These are phyloP conservation scores for Oithona nana DNA, from an alignment of 2,888 invertebrate species.

Conservation along the genomic window DNA sequence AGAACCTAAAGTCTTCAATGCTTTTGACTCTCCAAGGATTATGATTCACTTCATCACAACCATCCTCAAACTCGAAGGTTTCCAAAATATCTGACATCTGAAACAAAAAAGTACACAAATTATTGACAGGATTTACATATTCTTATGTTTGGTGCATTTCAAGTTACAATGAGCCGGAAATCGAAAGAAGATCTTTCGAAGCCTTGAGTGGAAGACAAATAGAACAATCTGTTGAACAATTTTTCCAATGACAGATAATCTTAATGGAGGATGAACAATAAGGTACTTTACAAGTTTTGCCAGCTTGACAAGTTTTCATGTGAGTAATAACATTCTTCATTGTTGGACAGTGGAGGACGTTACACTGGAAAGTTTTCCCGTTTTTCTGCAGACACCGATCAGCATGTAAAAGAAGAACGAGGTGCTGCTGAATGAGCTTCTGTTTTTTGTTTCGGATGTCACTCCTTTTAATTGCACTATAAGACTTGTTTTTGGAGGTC, in stretches of 20 bases:
- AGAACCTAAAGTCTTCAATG: too few relatives aligned
- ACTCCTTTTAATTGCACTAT: too few relatives aligned
- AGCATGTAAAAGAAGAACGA: constrained; percentile 87
- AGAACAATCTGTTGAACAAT: constrained; percentile 88
- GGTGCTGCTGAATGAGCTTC: constrained; percentile 92
- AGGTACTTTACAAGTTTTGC: constrained; percentile 72
- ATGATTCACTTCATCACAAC: too few relatives aligned
- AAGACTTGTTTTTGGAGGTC: too few relatives aligned
- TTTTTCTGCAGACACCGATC: constrained; percentile 96
- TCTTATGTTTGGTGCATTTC: neutral
- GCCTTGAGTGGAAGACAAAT: constrained; percentile 94
- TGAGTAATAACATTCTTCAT: constrained; percentile 97
- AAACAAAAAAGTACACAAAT: too few relatives aligned
- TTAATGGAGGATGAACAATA: constrained; percentile 97
- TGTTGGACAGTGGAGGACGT: constrained; percentile 90
- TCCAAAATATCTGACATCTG: too few relatives aligned
- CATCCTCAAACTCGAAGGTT: too few relatives aligned
- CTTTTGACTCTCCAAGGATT: too few relatives aligned
- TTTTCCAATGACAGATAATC: constrained; percentile 98
- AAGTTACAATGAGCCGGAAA: neutral
- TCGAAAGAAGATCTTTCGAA: too few relatives aligned
- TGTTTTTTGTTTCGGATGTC: too few relatives aligned
- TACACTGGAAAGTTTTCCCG: constrained; percentile 42
- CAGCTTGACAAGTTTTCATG: constrained; percentile 90
- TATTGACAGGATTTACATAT: too few relatives aligned